Evolutionary conservation across 2,797 vertebrate genomes (phyloP).

Genomic region (Acrocephalus scirpaceus): DNA sequence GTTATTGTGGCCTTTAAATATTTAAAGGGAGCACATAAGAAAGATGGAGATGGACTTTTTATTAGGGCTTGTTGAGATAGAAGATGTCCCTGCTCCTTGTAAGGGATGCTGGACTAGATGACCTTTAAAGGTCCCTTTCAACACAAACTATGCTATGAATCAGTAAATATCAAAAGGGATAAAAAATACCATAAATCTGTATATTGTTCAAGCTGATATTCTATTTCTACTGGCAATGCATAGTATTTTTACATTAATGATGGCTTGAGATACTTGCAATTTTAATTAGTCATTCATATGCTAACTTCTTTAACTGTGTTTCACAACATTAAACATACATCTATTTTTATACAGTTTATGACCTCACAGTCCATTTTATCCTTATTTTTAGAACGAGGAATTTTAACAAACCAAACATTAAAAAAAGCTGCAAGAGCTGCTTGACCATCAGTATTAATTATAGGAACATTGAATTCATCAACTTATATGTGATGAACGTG

Average conservation of each 20-base stretch:
- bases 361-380: background rate
- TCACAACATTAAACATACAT: background rate
- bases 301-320: conserved; percentile 17
- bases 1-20: background rate
- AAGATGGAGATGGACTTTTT: background rate
- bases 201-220: background rate
- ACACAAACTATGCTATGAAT: background rate
- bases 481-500: background rate
- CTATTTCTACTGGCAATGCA: background rate
- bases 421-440: background rate
- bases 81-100: background rate
- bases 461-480: background rate
- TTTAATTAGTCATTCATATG: conserved; percentile 17
- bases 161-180: background rate
- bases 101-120: background rate
- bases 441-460: background rate
- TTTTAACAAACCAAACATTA: background rate
- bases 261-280: background rate
- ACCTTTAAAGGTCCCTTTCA: background rate
- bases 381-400: conserved; percentile 17
- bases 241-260: background rate
- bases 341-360: background rate
- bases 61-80: background rate
- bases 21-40: background rate
- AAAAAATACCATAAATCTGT: background rate